phyloP scores from a whole-genome alignment of 2,888 invertebrate genomes.

The Calameuta idolon region DNA sequence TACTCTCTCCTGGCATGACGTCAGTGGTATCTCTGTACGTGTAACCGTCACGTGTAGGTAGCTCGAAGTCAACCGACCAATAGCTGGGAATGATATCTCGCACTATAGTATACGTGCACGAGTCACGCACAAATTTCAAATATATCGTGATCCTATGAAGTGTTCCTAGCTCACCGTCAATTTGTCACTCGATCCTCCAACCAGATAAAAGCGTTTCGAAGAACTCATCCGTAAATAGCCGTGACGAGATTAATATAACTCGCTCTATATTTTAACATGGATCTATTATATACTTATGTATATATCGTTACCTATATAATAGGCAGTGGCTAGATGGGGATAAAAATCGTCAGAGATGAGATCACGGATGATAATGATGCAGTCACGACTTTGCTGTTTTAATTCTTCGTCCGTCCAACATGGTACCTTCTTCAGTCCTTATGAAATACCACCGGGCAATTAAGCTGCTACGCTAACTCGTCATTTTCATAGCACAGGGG shows the following conservation, averaged over 20 bases:
- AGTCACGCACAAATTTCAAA: neutral
- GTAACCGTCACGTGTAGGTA: slow-evolving; percentile 5
- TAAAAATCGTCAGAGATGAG: neutral
- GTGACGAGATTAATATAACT: neutral
- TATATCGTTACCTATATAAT: neutral
- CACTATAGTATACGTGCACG: neutral
- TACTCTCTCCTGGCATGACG: slow-evolving; percentile 37
- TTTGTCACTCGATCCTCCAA: neutral
- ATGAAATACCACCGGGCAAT: neutral
- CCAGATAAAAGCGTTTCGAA: neutral
- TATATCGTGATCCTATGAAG: neutral
- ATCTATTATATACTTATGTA: neutral
- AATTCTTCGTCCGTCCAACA: neutral
- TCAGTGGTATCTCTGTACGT: neutral
- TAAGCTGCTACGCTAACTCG: neutral
- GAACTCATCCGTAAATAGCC: neutral
- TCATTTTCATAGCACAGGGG: neutral
- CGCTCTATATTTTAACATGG: neutral
- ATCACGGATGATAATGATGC: neutral
- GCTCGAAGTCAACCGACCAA: neutral
- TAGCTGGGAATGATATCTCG: neutral
- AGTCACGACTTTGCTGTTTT: neutral
- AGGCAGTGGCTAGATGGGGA: neutral
- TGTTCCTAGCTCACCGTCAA: neutral
- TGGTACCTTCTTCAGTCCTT: neutral